Conservation (phyloP, 2,797 vertebrate species). For the Takifugu rubripes region DNA sequence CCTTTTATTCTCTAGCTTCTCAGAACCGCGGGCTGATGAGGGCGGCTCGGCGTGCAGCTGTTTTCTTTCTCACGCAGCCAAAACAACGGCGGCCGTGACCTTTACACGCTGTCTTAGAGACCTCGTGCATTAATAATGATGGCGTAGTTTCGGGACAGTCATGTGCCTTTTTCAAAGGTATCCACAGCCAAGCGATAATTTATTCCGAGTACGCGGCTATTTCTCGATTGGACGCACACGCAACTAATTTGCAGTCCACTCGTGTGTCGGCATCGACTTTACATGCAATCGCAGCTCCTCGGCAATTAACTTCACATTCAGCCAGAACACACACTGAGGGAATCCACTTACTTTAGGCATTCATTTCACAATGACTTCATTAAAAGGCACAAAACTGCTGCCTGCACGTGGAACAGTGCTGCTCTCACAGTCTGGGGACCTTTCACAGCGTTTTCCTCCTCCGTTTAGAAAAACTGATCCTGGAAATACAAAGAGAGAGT, state of each 20-base stretch:
- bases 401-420: not conserved
- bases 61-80: no score
- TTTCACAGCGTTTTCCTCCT: not conserved
- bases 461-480: not conserved
- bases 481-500: no score
- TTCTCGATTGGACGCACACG: not conserved
- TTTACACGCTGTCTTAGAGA: no score
- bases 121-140: no score
- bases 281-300: not conserved
- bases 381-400: not conserved
- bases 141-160: not conserved
- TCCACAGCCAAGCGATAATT: not conserved
- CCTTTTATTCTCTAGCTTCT: no score
- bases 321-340: not conserved
- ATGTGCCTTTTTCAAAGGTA: not conserved
- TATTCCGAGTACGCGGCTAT: not conserved
- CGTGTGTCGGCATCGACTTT: not conserved
- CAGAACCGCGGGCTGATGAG: no score
- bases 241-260: not conserved
- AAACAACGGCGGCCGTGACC: no score
- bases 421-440: not conserved
- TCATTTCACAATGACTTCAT: constrained; percentile 1
- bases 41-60: no score
- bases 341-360: not conserved
- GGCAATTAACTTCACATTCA: not conserved